These are phyloP conservation scores for Chelon labrosus DNA, from an alignment of 2,797 vertebrate species.

Conservation along the genomic window DNA sequence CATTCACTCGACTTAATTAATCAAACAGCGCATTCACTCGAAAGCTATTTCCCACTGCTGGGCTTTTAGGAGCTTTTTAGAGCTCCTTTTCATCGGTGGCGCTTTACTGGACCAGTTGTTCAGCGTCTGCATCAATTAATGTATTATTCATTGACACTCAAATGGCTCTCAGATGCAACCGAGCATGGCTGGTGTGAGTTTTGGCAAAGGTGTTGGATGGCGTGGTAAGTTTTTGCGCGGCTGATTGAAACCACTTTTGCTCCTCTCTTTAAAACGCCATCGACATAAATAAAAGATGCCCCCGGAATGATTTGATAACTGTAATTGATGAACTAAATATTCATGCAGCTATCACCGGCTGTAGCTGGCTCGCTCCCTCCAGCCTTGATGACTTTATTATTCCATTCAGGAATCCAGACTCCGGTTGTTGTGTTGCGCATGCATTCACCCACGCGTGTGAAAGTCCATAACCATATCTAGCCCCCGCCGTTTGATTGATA, in stretches of 20 bases:
- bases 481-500: constrained; percentile 70
- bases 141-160: constrained; percentile 53
- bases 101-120: constrained; percentile 37
- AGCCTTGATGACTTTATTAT: constrained; percentile 15
- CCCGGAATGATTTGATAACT: neutral
- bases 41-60: constrained; percentile 28
- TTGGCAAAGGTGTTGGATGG: constrained; percentile 14
- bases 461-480: constrained; percentile 15
- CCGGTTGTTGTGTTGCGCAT: constrained; percentile 48
- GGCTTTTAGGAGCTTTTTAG: constrained; percentile 30
- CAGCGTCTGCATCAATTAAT: constrained; percentile 27
- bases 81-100: constrained; percentile 25
- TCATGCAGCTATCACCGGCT: neutral
- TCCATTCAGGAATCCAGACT: constrained; percentile 15
- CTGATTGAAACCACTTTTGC: neutral
- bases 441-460: constrained; percentile 64
- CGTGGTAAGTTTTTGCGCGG: constrained; percentile 16
- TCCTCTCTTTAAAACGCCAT: neutral
- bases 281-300: neutral
- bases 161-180: constrained; percentile 36
- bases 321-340: neutral
- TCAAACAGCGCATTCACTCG: constrained; percentile 32
- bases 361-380: neutral
- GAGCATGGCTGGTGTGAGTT: constrained; percentile 19
- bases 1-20: constrained; percentile 18